Base-by-base conservation (phyloP, 2,888 invertebrate genomes). In the Mechanitis mazaeus region DNA sequence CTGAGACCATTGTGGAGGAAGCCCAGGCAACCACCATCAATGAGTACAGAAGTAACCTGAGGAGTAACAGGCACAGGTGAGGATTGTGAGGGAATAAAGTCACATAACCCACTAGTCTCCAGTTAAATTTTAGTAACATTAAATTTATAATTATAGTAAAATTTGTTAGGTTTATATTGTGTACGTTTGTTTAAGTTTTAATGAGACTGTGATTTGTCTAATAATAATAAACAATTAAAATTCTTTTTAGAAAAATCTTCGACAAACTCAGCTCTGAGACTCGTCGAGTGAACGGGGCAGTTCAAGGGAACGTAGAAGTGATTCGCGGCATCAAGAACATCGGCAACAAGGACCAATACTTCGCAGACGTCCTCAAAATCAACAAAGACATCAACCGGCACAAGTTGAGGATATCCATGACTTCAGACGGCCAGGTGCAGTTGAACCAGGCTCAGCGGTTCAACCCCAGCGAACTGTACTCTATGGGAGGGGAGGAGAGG, bases 191-290 rank as follows among this genome's bases (percentile, higher is more conserved):
- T 20, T 20, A 20, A 20, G 20, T 20, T 20, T 20, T 20, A 20
- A 20, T 20, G 20, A 20, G 20, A 20, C 20, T 20, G 20, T 20
- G 20, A 9, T 42, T 42, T 11, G 42, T 3, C 2, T 9, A 1
- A 7, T 42, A 3, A 9, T 11, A 42, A 9, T 3, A 42, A 0
- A 47, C 38, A 50, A 45, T 7, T 46, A 54, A n/a, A 54, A 12
- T 7, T 42, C n/a, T 64, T 79, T 79, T 4, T 79, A 92, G 92
- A 68, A 92, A 90, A 89, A 91, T 91, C 59, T 92, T 92, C 71
- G 91, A 91, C 71, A 92, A 92, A 76, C 74, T 92, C 69, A 81
- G 90, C 71, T 92, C 91, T 1, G 91, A 92, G 72, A 90, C 92
- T 0, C 79, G 92, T 28, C 75, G 90, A 45, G 74, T 85, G 1